Conservation (phyloP, 2,797 vertebrate genomes). For the Poeciliopsis turneri region DNA sequence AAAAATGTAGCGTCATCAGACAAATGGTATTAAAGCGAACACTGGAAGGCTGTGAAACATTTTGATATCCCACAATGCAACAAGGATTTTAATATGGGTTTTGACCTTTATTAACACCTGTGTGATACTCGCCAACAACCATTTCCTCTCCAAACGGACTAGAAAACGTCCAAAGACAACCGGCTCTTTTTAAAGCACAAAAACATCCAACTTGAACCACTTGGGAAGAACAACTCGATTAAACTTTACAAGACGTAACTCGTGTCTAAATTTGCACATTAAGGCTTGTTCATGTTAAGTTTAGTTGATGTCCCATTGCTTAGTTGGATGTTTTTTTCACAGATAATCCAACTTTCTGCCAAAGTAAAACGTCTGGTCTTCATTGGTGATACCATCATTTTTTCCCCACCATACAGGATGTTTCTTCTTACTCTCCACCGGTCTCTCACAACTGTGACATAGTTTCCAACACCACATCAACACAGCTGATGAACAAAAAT, state of each 20-base stretch:
- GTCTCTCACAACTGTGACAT: neutral
- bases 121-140: neutral
- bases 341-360: neutral
- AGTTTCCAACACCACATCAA: neutral
- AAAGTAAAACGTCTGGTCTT: neutral
- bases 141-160: neutral
- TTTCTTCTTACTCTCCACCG: neutral
- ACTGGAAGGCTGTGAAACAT: neutral
- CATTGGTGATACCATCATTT: neutral
- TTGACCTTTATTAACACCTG: neutral
- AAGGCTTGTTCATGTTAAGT: neutral
- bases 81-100: neutral
- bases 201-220: neutral
- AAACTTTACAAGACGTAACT: neutral
- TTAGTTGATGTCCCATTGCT: neutral
- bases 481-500: neutral
- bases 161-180: neutral
- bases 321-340: neutral
- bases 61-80: neutral
- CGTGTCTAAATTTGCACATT: neutral
- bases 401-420: neutral
- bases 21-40: neutral
- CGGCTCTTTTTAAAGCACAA: neutral
- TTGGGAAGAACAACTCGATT: neutral
- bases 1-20: neutral